Base-by-base conservation (phyloP, 1,140 invertebrate genomes). In the Drosophila lacertosa region DNA sequence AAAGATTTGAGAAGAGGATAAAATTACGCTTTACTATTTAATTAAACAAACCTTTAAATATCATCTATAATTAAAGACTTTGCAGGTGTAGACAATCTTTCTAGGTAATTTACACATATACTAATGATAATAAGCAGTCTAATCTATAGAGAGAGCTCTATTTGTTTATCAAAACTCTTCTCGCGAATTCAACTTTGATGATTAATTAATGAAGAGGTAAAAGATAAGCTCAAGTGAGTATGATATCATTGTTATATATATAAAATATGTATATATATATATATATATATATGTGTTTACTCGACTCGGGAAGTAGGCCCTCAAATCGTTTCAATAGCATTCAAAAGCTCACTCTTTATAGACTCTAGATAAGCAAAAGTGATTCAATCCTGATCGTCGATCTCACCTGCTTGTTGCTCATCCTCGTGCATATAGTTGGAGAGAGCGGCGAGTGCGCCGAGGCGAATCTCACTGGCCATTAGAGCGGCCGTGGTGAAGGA, bases 401-500 rank as follows among this genome's bases (percentile, higher is more conserved):
- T n/a, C 88, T 90, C 54, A 91, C 82, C 89, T 77, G 86, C 86
- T 74, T 89, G 88, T 39, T 91, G 90, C 4, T 89, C 77, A 62
- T 90, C 76, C 45, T 90, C 89, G 48, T 89, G 70, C 75, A 89
- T 91, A 35, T 91, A 91, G 18, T 82, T 90, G 18, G 91, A 90
- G 1, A 91, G 68, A 0, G 89, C 90, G 0, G 91, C 91, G 13
- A 91, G 48, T 2, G 90, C 89, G 4, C 90, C 91, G 18, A 91
- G 47, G 10, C 91, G 74, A 2, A 76, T 77, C 4, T 90, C 89
- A 11, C 59, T 78, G 63, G 74, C 78, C 51, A 72, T 47, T 4
- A 89, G 55, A 2, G 89, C 80, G 9, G 90, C 89, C 0, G 79
- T 89, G 35, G 90, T 91, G 22, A 92, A 93, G 4, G 93, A 93